A percentile compares a stretch with the other conserved stretches of the same genome.
Conservation (phyloP, 2,888 invertebrate species). For the Philhelius pedissequus region DNA sequence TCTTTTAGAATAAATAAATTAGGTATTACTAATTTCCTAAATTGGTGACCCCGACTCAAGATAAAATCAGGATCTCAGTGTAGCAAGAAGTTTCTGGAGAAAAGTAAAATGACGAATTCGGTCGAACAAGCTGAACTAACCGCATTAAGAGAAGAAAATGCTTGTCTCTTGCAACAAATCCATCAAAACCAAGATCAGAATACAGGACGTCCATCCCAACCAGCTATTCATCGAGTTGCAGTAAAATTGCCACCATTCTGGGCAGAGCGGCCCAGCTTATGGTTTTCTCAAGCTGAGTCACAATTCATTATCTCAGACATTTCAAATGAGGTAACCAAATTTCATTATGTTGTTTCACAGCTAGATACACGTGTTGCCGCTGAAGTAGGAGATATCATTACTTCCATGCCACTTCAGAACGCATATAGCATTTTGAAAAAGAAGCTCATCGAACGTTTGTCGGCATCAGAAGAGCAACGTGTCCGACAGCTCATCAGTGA, state of each 20-base stretch:
- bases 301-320: not conserved
- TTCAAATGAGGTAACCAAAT: not conserved
- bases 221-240: not conserved
- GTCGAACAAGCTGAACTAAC: not conserved
- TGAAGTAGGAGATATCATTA: not conserved
- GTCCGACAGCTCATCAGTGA: no score
- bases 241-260: constrained; percentile 8
- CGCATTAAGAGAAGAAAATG: not conserved
- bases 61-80: no score
- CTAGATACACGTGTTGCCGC: not conserved
- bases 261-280: constrained; percentile 11
- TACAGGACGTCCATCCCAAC: not conserved
- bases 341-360: not conserved
- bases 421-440: not conserved
- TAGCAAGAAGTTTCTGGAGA: no score
- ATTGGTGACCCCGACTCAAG: no score
- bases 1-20: no score
- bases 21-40: no score
- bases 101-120: no score
- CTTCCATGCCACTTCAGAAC: not conserved
- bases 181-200: not conserved
- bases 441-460: no score
- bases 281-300: constrained; percentile 12
- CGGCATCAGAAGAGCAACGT: no score
- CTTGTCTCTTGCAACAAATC: not conserved